phyloP scores from a whole-genome alignment of 2,113 vertebrate genomes.

The Cyprinus carpio region DNA sequence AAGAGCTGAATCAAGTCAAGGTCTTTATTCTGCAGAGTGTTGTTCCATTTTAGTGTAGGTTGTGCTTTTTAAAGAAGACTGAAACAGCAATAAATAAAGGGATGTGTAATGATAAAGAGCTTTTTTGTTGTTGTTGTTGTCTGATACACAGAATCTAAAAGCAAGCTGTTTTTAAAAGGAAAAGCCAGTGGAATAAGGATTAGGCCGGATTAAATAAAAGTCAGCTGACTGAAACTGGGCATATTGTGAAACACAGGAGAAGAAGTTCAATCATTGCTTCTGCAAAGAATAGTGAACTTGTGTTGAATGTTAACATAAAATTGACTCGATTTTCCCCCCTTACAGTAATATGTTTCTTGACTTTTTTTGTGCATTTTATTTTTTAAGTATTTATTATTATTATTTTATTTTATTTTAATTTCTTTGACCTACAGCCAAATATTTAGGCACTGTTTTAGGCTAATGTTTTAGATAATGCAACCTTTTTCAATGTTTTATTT shows the following conservation, averaged over 20 bases:
- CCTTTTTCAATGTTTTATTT: neutral
- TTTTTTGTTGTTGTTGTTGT: neutral
- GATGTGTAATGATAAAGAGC: neutral
- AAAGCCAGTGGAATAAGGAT: neutral
- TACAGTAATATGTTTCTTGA: neutral
- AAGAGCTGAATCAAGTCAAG: neutral
- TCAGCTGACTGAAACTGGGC: neutral
- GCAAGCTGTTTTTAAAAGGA: neutral
- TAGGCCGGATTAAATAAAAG: neutral
- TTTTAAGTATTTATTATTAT: too few species aligned
- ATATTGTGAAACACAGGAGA: neutral
- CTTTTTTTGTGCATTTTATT: neutral
- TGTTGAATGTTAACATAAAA: neutral
- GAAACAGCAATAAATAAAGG: neutral
- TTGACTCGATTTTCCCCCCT: neutral
- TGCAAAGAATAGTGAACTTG: neutral
- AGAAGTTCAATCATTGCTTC: neutral
- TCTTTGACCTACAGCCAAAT: neutral
- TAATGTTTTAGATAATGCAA: neutral
- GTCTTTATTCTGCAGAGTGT: neutral
- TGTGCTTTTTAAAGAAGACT: neutral
- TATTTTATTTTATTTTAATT: neutral
- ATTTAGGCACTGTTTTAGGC: neutral
- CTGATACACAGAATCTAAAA: neutral
- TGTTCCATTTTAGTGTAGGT: neutral